phyloP scores from a whole-genome alignment of 1,140 invertebrate species.

The Cotesia glomerata region DNA sequence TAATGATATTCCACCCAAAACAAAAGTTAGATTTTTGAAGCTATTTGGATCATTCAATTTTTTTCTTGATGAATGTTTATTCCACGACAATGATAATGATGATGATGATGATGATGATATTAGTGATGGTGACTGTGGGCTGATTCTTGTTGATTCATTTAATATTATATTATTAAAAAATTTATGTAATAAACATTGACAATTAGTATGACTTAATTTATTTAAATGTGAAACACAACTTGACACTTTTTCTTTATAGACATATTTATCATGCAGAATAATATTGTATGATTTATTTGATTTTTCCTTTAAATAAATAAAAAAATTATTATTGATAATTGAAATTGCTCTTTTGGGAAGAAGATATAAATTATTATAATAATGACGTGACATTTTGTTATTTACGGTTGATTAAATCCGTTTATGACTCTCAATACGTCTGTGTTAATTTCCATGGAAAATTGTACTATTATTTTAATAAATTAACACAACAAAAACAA shows the following conservation, averaged over 20 bases:
- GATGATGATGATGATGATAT: no score
- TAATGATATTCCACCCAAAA: constrained; percentile 40
- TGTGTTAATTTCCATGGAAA: no score
- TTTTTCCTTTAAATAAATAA: neutral
- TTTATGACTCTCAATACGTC: no score
- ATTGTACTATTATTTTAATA: no score
- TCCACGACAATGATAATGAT: no score
- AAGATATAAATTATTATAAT: no score
- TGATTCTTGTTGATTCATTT: neutral
- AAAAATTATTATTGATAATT: neutral
- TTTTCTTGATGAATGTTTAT: constrained; percentile 5
- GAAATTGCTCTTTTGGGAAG: no score
- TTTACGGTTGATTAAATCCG: no score
- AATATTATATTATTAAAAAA: neutral
- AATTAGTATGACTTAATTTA: neutral
- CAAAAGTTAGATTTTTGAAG: constrained; percentile 31
- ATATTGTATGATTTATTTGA: neutral
- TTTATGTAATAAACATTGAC: neutral
- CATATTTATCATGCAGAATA: neutral
- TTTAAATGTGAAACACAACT: neutral
- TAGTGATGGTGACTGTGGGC: neutral
- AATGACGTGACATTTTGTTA: no score
- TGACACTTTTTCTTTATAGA: neutral
- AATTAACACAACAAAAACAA: no score
- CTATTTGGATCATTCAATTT: neutral